These are phyloP conservation scores for Camponotus floridanus DNA, from an alignment of 1,140 invertebrate genomes.

Conservation along the genomic window DNA sequence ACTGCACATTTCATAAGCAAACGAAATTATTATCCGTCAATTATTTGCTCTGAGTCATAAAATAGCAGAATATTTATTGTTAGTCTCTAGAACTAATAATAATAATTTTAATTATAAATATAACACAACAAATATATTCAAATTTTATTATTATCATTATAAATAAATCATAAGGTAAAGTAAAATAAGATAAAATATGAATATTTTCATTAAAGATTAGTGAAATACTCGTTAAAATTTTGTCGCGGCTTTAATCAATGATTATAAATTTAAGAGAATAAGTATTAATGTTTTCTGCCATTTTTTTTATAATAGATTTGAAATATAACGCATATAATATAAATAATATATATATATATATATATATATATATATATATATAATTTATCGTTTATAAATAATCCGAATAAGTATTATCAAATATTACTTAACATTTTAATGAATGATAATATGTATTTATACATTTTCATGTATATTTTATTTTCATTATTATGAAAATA, in stretches of 20 bases:
- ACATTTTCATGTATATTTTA: background rate
- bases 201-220: no score
- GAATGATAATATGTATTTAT: background rate
- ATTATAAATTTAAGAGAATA: no score
- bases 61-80: background rate
- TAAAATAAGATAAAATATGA: no score
- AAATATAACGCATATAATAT: no score
- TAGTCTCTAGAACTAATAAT: no score
- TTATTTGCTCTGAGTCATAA: background rate
- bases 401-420: background rate
- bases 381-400: background rate
- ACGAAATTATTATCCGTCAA: background rate
- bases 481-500: background rate
- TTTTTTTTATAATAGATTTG: background rate
- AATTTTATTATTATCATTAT: no score
- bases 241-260: no score
- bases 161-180: no score
- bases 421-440: background rate
- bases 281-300: background rate
- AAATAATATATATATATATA: background rate
- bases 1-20: conserved; percentile 76
- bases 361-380: background rate
- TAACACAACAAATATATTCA: no score
- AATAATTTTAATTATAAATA: no score
- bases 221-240: no score